Evolutionary conservation across 2,113 vertebrate species (phyloP), one percentile per base, ranked within the genome.

Genomic region (Balaenoptera acutorostrata): DNA sequence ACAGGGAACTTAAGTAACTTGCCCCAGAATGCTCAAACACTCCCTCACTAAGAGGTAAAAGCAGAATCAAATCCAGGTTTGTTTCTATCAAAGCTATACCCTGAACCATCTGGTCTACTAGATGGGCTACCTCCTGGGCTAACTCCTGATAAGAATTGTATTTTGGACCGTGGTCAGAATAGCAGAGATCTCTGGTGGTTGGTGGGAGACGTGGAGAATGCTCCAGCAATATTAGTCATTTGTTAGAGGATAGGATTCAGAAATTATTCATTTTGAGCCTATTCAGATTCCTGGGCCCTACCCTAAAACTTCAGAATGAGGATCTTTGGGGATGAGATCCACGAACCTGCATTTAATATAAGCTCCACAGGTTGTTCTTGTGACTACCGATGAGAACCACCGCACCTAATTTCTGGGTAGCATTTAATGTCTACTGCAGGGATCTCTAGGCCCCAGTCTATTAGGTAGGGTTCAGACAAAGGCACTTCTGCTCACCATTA

Each of bases 241-340:
- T 27, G 29, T 64, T 72, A 55, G 59, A 41, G 55, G 49, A 49
- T 1, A 75, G 36, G 46, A 66, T 66, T 84, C 29, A 52, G 88
- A 93, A 95, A 78, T 89, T 85, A 78, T 71, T 78, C 23, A 84
- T 96, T 86, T 93, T 52, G 21, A 57, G 74, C 41, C 31, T 74
- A 17, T 41, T 74, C 39, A 17, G 14, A 84, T 97, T 55, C 52
- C 49, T 83, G 18, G 10, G 31, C 9, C 36, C 44, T 2, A 63
- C 25, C 41, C 11, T 93, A 69, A 90, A 82, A 93, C 10, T 88
- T 93, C 36, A 71, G 86, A 85, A 41, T 78, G n/a, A 36, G 33
- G 13, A n/a, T 69, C 64, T 36, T 75, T 87, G 46, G 49, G 52
- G 8, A 23, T 7, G 33, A 74, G 31, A n/a, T 15, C 29, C 29